Evolutionary conservation across 2,888 invertebrate species (phyloP), one percentile per base, ranked within the genome.

Genomic region (Drosophila kambysellisi): DNA sequence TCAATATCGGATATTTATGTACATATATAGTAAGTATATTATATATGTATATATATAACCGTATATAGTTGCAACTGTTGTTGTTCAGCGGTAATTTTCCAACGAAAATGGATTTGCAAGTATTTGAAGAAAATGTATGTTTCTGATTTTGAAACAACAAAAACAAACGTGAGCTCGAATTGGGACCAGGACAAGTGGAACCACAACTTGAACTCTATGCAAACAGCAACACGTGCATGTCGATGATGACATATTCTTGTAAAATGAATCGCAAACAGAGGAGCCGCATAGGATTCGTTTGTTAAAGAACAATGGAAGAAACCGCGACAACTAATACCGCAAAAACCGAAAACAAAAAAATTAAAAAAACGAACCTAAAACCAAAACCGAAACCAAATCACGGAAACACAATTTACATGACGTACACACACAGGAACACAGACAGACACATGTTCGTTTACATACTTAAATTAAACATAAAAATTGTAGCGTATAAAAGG

Each of bases 301-400:
- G 72, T 37, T 75, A 57, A 76, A 84, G 76, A 76, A 76, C 78
- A 82, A 74, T 73, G 70, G 69, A 76, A 68, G 73, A 86, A 88
- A 86, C 84, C 76, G 86, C 84, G 83, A 85, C 79, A 86, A 72
- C 74, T 82, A 84, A 89, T 73, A 86, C 81, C 80, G 89, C 86
- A 81, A 89, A 89, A 88, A 79, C 20, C 43, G 15, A 51, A 60
- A 30, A 50, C 41, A 32, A 12, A 32, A 48, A 37, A 25, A 33
- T 29, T 32, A 20, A 67, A 75, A 41, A 48, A 32, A 52, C 39
- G 25, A 20, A 43, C 50, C 43, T 41, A 52, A 56, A 57, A 52
- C 46, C 29, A 58, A 61, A 63, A 76, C 59, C 52, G 41, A 80
- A 72, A 79, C 68, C 52, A 68, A 81, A 81, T 77, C 76, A 76